Evolutionary conservation across 35 echinoderm and acorn worm species (phyloP), one percentile per base, ranked within the genome.

Genomic region (Acanthaster planci): DNA sequence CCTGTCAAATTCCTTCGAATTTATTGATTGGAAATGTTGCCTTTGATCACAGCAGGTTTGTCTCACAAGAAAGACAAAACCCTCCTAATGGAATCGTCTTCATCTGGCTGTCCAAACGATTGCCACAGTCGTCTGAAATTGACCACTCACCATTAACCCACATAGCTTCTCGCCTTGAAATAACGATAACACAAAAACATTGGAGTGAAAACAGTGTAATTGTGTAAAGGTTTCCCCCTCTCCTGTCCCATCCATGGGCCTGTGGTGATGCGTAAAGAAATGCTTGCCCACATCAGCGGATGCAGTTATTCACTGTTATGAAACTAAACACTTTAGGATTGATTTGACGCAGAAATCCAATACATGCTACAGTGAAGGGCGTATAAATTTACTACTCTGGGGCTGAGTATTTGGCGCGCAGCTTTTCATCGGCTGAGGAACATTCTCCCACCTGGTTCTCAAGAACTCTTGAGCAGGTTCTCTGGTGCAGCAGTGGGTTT

Each of bases 311-410:
- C 64, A 31, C 23, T 72, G 64, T 72, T 72, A 72, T 72, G 64
- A 72, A 72, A 72, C 64, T 72, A 72, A 72, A 72, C 64, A 72
- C 64, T 72, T 72, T 31, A 72, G 34, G 64, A 72, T 72, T 72
- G 64, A 72, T 72, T 72, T 72, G 64, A 72, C 64, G 34, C 8
- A 72, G 64, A 72, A 72, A 72, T 72, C 64, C 64, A 72, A 72
- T 72, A 72, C 64, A 72, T 72, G 64, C 64, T 72, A 72, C 64
- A 72, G 64, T 72, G 64, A 72, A 72, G 64, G 64, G 64, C 64
- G 64, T 72, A 72, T 72, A 72, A 72, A 72, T 72, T 72, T 72
- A 72, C 64, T 72, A 72, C 64, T 72, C 64, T 26, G 64, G 64
- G 64, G 64, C 26, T 72, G 64, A 72, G 64, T 72, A 72, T 30